Percentiles rank a stretch among this genome's conserved stretches.
Evolutionary conservation across 2,888 invertebrate species (phyloP).

Genomic region (Cantharis rustica): DNA sequence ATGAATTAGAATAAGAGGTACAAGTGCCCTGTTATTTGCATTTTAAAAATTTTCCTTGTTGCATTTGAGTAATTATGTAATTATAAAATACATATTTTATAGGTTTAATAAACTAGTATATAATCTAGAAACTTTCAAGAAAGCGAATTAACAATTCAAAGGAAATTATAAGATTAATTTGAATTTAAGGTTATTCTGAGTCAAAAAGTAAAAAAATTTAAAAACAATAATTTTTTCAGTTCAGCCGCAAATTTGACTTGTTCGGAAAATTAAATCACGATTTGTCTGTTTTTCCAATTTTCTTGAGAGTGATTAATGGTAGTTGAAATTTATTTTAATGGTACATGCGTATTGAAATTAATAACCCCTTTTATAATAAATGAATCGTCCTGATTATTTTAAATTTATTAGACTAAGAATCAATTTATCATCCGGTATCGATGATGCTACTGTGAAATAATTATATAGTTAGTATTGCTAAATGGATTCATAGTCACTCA

Average conservation of each 20-base stretch:
- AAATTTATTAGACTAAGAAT: neutral
- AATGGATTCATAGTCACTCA: neutral
- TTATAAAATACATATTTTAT: neutral
- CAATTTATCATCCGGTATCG: neutral
- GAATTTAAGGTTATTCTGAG: neutral
- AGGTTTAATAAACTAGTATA: neutral
- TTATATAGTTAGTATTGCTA: neutral
- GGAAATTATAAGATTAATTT: neutral
- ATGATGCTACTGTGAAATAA: neutral
- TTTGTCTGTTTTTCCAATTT: neutral
- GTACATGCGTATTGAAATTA: neutral
- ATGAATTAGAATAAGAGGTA: neutral
- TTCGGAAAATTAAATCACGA: neutral
- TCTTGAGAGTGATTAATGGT: neutral
- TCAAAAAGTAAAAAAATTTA: neutral
- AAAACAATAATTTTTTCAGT: neutral
- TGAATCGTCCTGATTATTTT: neutral
- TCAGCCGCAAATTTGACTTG: neutral
- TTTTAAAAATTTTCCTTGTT: neutral
- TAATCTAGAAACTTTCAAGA: neutral
- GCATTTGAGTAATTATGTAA: neutral
- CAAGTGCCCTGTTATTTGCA: neutral
- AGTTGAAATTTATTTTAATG: neutral
- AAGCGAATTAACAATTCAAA: neutral
- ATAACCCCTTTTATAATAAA: neutral